A percentile compares a stretch with the other conserved stretches of the same genome.
Evolutionary conservation across 2,888 invertebrate genomes (phyloP).

Genomic region (Pemphredon lugubris): DNA sequence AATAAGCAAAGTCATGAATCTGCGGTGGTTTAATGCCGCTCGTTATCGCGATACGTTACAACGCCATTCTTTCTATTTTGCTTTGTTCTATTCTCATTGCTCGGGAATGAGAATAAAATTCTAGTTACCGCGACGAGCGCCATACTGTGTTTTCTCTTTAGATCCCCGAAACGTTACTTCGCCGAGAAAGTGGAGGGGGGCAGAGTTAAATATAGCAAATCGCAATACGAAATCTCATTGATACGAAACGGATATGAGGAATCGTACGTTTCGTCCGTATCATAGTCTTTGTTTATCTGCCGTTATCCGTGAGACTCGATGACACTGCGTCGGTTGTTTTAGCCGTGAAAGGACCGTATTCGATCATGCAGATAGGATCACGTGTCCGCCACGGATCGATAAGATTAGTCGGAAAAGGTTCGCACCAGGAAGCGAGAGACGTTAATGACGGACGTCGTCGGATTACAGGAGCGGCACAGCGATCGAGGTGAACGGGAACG

Average conservation of each 20-base stretch:
- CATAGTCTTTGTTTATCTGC: conserved; percentile 28
- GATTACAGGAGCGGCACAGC: conserved; percentile 10
- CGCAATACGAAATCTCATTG: conserved; percentile 2
- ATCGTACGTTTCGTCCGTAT: conserved; percentile 12
- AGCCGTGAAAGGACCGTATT: conserved; percentile 41
- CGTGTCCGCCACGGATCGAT: conserved; percentile 46
- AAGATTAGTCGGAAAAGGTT: conserved; percentile 55
- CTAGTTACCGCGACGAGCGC: too few species aligned
- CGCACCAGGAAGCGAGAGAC: conserved; percentile 48
- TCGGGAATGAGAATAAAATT: too few species aligned
- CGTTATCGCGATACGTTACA: too few species aligned
- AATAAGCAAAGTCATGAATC: too few species aligned
- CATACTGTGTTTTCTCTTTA: too few species aligned
- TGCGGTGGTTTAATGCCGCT: too few species aligned
- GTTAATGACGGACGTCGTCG: conserved; percentile 22
- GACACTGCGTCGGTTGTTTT: conserved; percentile 35
- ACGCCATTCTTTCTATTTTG: too few species aligned
- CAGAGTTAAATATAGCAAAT: not conserved
- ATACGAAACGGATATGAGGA: conserved; percentile 2
- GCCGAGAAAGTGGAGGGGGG: not conserved
- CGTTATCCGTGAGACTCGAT: conserved; percentile 45
- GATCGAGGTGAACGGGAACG: not conserved
- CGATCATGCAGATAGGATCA: conserved; percentile 51
- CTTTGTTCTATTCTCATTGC: too few species aligned
- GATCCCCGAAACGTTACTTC: too few species aligned